phyloP scores from a whole-genome alignment of 2,888 invertebrate species.

The Tenthredo livida region DNA sequence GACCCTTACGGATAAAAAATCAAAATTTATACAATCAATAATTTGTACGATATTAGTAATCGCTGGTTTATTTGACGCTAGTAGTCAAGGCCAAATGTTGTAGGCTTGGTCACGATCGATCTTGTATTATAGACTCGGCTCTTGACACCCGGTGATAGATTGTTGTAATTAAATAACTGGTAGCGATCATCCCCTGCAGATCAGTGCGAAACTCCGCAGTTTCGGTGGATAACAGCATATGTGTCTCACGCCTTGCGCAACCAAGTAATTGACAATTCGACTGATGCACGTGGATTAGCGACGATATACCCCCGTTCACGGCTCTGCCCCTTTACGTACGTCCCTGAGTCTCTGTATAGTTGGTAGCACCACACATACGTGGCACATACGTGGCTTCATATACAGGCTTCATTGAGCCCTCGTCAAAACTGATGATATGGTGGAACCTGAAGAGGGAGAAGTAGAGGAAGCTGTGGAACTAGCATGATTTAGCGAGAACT shows the following conservation, averaged over 20 bases:
- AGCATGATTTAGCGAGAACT: conserved; percentile 36
- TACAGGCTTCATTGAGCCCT: conserved; percentile 19
- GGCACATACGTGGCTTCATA: neutral
- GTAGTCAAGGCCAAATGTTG: conserved; percentile 47
- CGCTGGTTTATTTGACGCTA: conserved; percentile 35
- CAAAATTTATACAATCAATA: neutral
- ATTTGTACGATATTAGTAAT: neutral
- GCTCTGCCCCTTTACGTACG: conserved; percentile 31
- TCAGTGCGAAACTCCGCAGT: conserved; percentile 64
- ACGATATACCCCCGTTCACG: conserved; percentile 21
- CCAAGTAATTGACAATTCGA: conserved; percentile 52
- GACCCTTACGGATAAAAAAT: neutral
- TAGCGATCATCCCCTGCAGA: conserved; percentile 68
- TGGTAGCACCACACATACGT: neutral
- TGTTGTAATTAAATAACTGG: conserved; percentile 76
- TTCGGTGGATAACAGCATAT: conserved; percentile 65
- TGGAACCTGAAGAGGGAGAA: conserved; percentile 2
- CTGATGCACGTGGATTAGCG: conserved; percentile 48
- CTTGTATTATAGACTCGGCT: conserved; percentile 75
- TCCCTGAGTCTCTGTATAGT: neutral
- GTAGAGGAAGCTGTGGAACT: neutral
- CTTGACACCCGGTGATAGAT: conserved; percentile 75
- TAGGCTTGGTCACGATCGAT: conserved; percentile 71
- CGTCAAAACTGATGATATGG: conserved; percentile 40
- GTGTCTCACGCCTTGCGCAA: conserved; percentile 52